Conservation (phyloP, 2,888 invertebrate species). For the Protophormia terraenovae region DNA sequence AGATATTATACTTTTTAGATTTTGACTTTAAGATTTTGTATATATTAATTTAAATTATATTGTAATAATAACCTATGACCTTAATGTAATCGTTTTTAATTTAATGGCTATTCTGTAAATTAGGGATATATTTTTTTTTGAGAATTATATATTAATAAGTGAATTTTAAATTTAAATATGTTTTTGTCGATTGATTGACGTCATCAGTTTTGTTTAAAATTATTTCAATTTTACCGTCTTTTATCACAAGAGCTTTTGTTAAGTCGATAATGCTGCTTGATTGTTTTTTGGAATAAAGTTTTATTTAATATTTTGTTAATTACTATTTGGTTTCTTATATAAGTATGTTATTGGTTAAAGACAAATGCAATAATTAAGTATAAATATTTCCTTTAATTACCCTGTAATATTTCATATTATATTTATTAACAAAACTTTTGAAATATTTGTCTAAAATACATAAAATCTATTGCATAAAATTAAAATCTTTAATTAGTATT, state of each 20-base stretch:
- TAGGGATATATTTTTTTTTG: too few relatives aligned
- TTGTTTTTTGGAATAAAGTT: background rate
- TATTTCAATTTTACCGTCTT: too few relatives aligned
- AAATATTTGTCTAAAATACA: background rate
- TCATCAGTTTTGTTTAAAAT: too few relatives aligned
- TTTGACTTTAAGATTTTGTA: background rate
- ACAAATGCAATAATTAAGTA: background rate
- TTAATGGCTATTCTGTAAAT: too few relatives aligned
- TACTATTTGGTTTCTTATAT: too few relatives aligned
- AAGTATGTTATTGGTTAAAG: background rate
- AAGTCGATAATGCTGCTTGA: too few relatives aligned
- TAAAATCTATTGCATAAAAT: background rate
- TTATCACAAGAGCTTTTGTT: too few relatives aligned
- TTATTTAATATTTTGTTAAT: background rate
- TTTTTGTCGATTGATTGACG: too few relatives aligned
- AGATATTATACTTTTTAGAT: background rate
- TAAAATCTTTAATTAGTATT: constrained; percentile 1
- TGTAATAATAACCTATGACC: too few relatives aligned
- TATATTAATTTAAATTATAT: background rate
- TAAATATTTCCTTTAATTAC: background rate
- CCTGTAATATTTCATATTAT: background rate
- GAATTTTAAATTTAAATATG: too few relatives aligned
- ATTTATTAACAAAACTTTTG: background rate
- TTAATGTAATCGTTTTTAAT: too few relatives aligned
- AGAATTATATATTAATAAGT: too few relatives aligned